phyloP scores from a whole-genome alignment of 2,888 invertebrate species.

The Macrophya annulata region DNA sequence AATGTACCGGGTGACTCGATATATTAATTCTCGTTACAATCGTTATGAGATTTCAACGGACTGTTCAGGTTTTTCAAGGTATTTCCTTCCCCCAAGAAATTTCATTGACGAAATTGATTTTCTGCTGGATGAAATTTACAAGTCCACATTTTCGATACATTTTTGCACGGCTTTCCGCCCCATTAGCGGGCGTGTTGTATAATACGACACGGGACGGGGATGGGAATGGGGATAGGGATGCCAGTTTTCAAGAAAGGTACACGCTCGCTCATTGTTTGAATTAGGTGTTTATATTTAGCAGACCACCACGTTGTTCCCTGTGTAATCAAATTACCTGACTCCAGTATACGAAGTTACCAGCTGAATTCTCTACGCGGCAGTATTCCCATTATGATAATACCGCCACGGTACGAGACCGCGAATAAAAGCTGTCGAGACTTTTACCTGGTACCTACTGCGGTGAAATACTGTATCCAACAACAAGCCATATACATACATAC shows the following conservation, averaged over 20 bases:
- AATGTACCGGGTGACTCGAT: constrained; percentile 7
- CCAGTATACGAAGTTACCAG: neutral
- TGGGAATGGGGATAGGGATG: neutral
- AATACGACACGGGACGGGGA: neutral
- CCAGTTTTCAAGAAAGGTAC: neutral
- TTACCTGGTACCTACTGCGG: neutral
- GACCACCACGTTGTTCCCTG: neutral
- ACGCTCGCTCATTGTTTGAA: neutral
- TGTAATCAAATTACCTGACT: constrained; percentile 32
- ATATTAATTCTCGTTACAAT: neutral
- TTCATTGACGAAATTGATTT: neutral
- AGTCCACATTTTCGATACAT: neutral
- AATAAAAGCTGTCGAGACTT: constrained; percentile 31
- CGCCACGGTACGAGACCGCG: constrained; percentile 21
- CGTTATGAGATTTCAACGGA: no score
- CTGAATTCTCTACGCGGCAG: constrained; percentile 1
- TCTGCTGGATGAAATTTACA: neutral
- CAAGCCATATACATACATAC: neutral
- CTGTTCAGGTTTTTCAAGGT: no score
- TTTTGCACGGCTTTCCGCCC: neutral
- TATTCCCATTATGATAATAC: constrained; percentile 9
- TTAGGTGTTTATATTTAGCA: constrained; percentile 12
- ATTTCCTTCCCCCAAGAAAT: no score
- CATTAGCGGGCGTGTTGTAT: neutral
- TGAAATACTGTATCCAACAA: constrained; percentile 13